These are phyloP conservation scores for Elysia chlorotica DNA, from an alignment of 1,140 invertebrate genomes.

Conservation along the genomic window DNA sequence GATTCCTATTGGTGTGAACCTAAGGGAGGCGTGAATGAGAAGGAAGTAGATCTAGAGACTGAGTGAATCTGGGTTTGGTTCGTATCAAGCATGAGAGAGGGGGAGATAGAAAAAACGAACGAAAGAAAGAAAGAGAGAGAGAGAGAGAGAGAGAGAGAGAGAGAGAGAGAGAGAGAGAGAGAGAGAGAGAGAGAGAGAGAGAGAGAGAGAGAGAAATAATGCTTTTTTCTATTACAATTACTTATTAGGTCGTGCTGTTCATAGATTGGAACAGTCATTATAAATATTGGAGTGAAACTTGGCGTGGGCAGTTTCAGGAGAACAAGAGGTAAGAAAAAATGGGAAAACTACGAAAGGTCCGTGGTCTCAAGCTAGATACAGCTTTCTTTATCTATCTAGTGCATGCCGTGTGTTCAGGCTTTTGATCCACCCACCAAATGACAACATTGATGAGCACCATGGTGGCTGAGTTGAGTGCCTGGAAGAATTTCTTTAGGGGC, in stretches of 20 bases:
- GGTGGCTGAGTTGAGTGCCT: slow-evolving; percentile 61
- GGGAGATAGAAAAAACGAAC: neutral
- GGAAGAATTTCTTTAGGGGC: slow-evolving; percentile 63
- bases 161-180: neutral
- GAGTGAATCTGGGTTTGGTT: no score
- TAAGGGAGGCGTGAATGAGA: no score
- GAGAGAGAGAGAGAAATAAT: neutral
- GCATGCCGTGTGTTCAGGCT: no score
- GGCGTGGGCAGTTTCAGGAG: neutral
- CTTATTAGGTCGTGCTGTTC: neutral
- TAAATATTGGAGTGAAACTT: neutral
- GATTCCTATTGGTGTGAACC: slow-evolving; percentile 90
- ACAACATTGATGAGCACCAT: slow-evolving; percentile 61
- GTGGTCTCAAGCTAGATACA: no score
- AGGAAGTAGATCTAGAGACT: no score
- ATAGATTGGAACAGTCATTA: neutral
- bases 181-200: neutral
- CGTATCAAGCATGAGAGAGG: no score
- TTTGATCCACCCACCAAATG: slow-evolving; percentile 57
- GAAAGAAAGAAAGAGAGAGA: neutral
- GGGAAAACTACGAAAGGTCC: no score
- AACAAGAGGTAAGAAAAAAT: neutral
- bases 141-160: neutral
- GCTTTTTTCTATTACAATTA: neutral
- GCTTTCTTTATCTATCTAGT: no score